Percentiles rank a stretch among this genome's conserved stretches.
phyloP scores from a whole-genome alignment of 1,140 invertebrate species.

The Aricia agestis region DNA sequence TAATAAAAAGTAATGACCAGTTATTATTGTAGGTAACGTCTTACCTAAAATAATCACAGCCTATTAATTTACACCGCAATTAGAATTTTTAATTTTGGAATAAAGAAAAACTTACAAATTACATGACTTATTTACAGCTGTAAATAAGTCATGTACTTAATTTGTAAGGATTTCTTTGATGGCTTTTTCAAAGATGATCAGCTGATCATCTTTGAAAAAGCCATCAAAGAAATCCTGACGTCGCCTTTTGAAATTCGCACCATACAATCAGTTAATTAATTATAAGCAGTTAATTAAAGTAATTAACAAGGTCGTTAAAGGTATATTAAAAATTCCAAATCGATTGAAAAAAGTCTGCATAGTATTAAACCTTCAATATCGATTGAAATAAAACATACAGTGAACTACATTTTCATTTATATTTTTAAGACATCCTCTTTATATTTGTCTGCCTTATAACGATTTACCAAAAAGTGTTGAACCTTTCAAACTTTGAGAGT shows the following conservation, averaged over 20 bases:
- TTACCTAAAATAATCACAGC: no score
- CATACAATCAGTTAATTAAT: neutral
- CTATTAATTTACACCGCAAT: no score
- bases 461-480: no score
- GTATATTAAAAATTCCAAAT: neutral
- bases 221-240: neutral
- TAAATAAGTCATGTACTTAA: no score
- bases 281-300: neutral
- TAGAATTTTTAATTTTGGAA: no score
- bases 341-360: neutral
- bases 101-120: no score
- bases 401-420: neutral
- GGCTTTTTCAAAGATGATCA: no score
- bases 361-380: neutral
- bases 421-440: neutral
- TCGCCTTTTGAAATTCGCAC: neutral
- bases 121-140: no score
- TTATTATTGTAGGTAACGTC: no score
- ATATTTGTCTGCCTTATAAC: no score
- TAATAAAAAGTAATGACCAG: no score
- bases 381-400: neutral
- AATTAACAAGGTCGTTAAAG: neutral
- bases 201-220: no score
- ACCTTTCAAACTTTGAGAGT: slow-evolving; percentile 34
- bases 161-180: neutral